A percentile compares a stretch with the other conserved stretches of the same genome.
phyloP scores from a whole-genome alignment of 2,888 invertebrate species.

The Marasmarcha lunaedactyla region DNA sequence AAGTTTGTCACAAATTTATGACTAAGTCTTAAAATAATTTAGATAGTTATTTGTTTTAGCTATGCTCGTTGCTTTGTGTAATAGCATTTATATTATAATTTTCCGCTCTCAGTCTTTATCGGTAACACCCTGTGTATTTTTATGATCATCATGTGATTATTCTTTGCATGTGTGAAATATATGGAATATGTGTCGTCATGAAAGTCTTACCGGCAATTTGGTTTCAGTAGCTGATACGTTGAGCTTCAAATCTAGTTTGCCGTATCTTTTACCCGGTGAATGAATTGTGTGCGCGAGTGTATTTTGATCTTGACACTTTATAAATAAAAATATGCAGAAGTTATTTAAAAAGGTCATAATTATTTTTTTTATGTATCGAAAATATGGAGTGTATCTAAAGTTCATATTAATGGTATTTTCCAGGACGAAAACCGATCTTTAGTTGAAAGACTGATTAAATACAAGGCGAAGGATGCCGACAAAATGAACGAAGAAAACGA shows the following conservation, averaged over 20 bases:
- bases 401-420: slow-evolving; percentile 28
- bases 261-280: not conserved
- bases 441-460: slow-evolving; percentile 88
- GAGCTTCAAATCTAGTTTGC: not conserved
- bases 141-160: slow-evolving; percentile 45
- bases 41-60: too few species aligned
- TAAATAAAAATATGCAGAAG: slow-evolving; percentile 23
- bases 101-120: too few species aligned
- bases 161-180: slow-evolving; percentile 13
- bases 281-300: not conserved
- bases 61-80: not conserved
- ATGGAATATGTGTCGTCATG: slow-evolving; percentile 29
- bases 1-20: too few species aligned
- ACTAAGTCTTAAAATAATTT: too few species aligned
- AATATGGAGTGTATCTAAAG: slow-evolving; percentile 7
- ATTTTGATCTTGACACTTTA: too few species aligned
- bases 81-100: too few species aligned
- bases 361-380: slow-evolving; percentile 1
- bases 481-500: slow-evolving; percentile 98
- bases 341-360: slow-evolving; percentile 20
- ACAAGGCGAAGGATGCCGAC: slow-evolving; percentile 95
- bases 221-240: not conserved
- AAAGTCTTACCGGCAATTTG: not conserved
- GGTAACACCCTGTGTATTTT: slow-evolving; percentile 45
- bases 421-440: slow-evolving; percentile 90